Base-by-base conservation (phyloP, 2,797 vertebrate genomes). In the Sebastes trivittatus region DNA sequence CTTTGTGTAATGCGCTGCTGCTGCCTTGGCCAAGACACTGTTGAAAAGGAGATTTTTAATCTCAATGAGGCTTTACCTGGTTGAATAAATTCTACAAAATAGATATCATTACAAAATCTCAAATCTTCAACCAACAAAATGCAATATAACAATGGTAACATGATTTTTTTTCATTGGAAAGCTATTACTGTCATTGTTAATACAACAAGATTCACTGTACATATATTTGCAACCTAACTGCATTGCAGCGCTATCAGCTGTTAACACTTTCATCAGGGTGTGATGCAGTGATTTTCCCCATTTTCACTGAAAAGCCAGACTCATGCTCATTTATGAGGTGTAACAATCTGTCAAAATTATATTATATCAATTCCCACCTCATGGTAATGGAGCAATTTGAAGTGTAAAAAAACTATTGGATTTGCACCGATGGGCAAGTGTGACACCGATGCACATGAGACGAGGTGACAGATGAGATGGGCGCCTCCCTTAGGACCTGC, bases 341-440 rank as follows among this genome's bases (percentile, higher is more conserved):
- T 78, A 78, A 86, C 66, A 84, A 77, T 81, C 55, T 88, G 79
- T 82, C 82, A 86, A 38, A 85, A 75, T 80, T 11, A 80, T 81
- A 81, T 77, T 80, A 54, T 70, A 78, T 82, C 58, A 82, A 83
- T 86, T 86, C 49, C 10, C 78, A 80, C 85, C 42, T 65, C n/a
- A 7, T 77, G 22, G 11, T 88, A 84, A 62, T 84, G 65, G 72
- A 76, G 55, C 58, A 77, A 82, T 90, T 65, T 86, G 14, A 87
- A 70, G 80, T 89, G 87, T 72, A 64, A 70, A 90, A 75, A 71
- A 65, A 27, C 16, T 58, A 80, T 67, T 70, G 22, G 67, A 82
- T 83, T 66, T 84, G 71, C 72, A 30, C 68, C 55, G 54, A 6
- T 62, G 49, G 36, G 46, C 23, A 78, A 14, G 56, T 60, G 73